Evolutionary conservation across 2,888 invertebrate genomes (phyloP).

Genomic region (Scaptomyza cyrtandrae): DNA sequence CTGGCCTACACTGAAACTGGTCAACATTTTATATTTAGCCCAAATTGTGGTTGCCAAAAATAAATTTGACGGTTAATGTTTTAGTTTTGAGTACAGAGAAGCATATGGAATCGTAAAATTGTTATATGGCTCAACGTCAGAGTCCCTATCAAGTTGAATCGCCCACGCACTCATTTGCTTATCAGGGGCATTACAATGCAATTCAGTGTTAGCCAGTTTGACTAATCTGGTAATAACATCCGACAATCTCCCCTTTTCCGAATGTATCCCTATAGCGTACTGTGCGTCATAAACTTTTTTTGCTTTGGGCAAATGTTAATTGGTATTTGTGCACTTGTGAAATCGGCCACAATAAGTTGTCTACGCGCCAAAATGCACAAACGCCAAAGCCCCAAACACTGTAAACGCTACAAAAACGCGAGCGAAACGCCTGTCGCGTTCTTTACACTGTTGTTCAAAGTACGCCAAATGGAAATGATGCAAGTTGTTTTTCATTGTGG

Average conservation of each 20-base stretch:
- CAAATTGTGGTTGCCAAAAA: conserved; percentile 36
- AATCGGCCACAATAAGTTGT: conserved; percentile 39
- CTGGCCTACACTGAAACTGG: conserved; percentile 14
- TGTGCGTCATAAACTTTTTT: conserved; percentile 18
- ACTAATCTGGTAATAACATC: background rate
- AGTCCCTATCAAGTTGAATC: conserved; percentile 8
- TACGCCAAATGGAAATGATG: background rate
- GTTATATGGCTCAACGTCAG: conserved; percentile 24
- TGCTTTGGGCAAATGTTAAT: conserved; percentile 52
- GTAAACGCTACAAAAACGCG: conserved; percentile 30
- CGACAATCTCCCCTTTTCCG: background rate
- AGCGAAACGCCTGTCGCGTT: conserved; percentile 15
- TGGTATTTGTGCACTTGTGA: conserved; percentile 60
- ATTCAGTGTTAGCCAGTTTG: background rate
- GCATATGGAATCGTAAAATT: conserved; percentile 20
- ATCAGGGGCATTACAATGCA: conserved; percentile 5
- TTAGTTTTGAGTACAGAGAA: conserved; percentile 13
- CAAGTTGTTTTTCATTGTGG: background rate
- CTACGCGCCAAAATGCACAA: conserved; percentile 75
- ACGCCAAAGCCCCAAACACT: conserved; percentile 41
- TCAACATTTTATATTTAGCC: conserved; percentile 33
- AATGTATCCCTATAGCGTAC: background rate
- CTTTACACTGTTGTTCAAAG: background rate
- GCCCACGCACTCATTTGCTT: conserved; percentile 17
- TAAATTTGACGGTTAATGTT: conserved; percentile 20